Evolutionary conservation across 2,888 invertebrate genomes (phyloP), one percentile per base, ranked within the genome.

Genomic region (Drosophila imparisetae): DNA sequence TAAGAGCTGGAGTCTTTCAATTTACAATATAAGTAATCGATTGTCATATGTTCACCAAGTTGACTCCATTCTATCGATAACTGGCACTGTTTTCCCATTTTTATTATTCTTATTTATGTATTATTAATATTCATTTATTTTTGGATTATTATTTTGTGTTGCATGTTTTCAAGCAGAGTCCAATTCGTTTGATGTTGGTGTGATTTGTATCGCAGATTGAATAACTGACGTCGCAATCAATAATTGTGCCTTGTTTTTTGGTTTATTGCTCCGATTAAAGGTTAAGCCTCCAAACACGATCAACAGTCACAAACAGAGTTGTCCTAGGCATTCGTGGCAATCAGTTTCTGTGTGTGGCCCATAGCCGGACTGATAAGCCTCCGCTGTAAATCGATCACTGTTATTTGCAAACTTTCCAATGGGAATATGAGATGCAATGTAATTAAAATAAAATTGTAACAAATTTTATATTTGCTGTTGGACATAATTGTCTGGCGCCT

Each of bases 401-500:
- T 4, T 30, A n/a, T 21, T 45, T 34, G 2, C 2, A 21, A 60
- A 62, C 42, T 42, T 30, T 18, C 21, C 34, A 60, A 58, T 42
- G 45, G 4, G 7, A 30, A 45, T 45, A 53, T 61, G 5, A 32
- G 21, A 13, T 10, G 7, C 13, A 21, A n/a, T 11, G 3, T 3
- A 18, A 13, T 53, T 52, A 0, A 21, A 11, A 0, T 32, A 2
- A 24, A 52, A 53, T 29, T 18, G n/a, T 38, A 21, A 21, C 21
- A 29, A 18, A 8, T 71, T 30, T 36, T 55, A 40, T 30, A 32
- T 49, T 49, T 45, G 50, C 62, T 38, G 38, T 32, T 57, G 52
- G 63, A 36, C 29, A 45, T 55, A 13, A 42, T 58, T 66, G 32
- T 10, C 18, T 59, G 54, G n/a, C 57, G 42, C 11, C 11, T 38